phyloP scores from a whole-genome alignment of 2,888 invertebrate genomes.

The Phalangium opilio region DNA sequence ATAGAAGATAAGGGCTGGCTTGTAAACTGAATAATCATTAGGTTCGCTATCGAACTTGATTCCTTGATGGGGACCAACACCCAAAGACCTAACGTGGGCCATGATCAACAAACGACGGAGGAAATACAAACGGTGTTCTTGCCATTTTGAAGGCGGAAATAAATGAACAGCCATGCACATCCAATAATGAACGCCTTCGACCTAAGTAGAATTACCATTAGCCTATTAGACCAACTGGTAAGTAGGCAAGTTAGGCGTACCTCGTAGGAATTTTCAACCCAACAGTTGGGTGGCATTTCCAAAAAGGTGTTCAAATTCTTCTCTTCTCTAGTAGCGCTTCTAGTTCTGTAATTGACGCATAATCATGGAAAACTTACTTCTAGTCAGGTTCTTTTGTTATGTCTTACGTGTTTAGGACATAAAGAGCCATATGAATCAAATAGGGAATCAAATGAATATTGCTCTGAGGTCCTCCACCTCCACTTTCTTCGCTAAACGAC shows the following conservation, averaged over 20 bases:
- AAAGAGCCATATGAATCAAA: conserved; percentile 81
- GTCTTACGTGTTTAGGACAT: conserved; percentile 63
- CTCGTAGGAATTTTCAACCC: conserved; percentile 66
- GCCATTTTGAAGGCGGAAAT: conserved; percentile 62
- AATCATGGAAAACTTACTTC: no score
- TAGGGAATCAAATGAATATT: conserved; percentile 95
- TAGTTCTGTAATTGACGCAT: conserved; percentile 27
- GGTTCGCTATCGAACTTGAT: conserved; percentile 23
- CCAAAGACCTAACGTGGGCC: conserved; percentile 51
- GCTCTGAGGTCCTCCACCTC: conserved; percentile 90
- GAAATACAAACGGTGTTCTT: conserved; percentile 48
- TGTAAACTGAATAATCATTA: conserved; percentile 59
- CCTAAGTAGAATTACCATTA: conserved; percentile 27
- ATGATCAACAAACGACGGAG: conserved; percentile 57
- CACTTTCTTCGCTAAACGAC: conserved; percentile 93
- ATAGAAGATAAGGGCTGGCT: conserved; percentile 68
- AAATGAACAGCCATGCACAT: conserved; percentile 61
- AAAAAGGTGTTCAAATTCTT: conserved; percentile 56
- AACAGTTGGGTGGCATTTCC: conserved; percentile 38
- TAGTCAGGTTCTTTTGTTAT: no score
- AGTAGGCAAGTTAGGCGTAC: conserved; percentile 22
- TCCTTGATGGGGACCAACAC: background rate
- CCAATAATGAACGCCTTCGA: conserved; percentile 85
- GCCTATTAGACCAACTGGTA: background rate
- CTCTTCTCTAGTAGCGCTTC: conserved; percentile 48